These are phyloP conservation scores for Garrulus glandarius DNA, from an alignment of 2,797 vertebrate species.

Conservation along the genomic window DNA sequence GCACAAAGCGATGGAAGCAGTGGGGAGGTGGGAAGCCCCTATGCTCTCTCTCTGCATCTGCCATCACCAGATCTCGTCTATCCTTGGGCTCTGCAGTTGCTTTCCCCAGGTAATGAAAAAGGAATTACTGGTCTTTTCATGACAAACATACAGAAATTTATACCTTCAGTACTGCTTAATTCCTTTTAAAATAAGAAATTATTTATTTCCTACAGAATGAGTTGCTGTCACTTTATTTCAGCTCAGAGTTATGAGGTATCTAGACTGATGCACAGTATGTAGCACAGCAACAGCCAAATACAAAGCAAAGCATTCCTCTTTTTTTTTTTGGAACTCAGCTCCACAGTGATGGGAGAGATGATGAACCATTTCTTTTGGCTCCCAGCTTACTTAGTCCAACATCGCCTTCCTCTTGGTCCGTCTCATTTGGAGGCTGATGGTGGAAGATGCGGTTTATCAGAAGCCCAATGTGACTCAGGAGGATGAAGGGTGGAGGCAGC, in stretches of 20 bases:
- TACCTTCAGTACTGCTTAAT: not conserved
- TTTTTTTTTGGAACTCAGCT: not conserved
- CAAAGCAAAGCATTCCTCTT: not conserved
- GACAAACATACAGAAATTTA: not conserved
- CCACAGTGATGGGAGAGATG: not conserved
- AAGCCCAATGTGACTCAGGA: constrained; percentile 83
- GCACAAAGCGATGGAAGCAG: not conserved
- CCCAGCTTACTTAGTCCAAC: constrained; percentile 85
- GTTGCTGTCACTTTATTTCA: not conserved
- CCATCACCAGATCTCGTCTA: not conserved
- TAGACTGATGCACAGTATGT: not conserved
- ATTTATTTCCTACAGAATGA: not conserved
- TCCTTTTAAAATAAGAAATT: not conserved
- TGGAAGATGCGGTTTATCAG: constrained; percentile 77
- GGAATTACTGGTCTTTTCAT: not conserved
- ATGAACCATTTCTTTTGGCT: not conserved
- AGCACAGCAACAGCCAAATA: not conserved
- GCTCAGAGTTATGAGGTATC: not conserved
- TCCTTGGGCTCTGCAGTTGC: not conserved
- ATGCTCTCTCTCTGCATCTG: not conserved
- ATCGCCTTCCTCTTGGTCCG: constrained; percentile 78
- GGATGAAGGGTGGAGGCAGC: constrained; percentile 91
- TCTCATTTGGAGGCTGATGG: constrained; percentile 58
- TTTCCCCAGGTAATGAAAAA: not conserved
- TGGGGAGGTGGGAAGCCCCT: not conserved